phyloP scores from a whole-genome alignment of 2,797 vertebrate species.

The Ctenochaetus hawaiiensis region DNA sequence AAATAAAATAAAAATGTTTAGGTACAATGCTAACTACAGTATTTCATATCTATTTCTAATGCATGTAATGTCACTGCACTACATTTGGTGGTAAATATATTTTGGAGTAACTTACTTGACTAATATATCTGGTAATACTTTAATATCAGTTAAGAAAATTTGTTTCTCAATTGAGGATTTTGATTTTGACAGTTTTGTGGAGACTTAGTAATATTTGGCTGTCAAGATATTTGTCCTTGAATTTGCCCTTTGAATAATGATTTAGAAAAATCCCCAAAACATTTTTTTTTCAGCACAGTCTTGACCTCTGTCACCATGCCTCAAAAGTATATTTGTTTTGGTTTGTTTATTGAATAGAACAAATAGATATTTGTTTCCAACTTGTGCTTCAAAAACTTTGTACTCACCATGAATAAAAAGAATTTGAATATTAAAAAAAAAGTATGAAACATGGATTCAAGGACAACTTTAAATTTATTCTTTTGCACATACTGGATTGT shows the following conservation, averaged over 20 bases:
- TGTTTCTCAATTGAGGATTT: background rate
- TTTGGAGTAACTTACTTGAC: too few species aligned
- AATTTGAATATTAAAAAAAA: background rate
- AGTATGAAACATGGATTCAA: background rate
- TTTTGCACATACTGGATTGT: background rate
- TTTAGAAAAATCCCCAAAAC: background rate
- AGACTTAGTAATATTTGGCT: background rate
- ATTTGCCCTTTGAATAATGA: background rate
- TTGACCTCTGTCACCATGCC: background rate
- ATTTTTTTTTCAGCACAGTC: constrained; percentile 1
- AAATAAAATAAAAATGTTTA: background rate
- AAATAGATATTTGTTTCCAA: background rate
- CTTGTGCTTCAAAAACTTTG: background rate
- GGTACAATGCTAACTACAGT: background rate
- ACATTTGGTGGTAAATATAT: background rate
- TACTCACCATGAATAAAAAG: background rate
- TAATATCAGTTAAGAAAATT: too few species aligned
- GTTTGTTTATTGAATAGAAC: background rate
- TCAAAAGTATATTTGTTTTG: background rate
- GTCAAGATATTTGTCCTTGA: background rate
- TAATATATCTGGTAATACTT: too few species aligned
- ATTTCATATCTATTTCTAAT: background rate
- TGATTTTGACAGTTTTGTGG: constrained; percentile 8
- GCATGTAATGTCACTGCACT: background rate
- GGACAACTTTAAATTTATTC: background rate